Percentiles rank a stretch among this genome's conserved stretches.
Evolutionary conservation across 92 coral and sea anemone species (phyloP).

Genomic region (Hydrozoanthus gracilis): DNA sequence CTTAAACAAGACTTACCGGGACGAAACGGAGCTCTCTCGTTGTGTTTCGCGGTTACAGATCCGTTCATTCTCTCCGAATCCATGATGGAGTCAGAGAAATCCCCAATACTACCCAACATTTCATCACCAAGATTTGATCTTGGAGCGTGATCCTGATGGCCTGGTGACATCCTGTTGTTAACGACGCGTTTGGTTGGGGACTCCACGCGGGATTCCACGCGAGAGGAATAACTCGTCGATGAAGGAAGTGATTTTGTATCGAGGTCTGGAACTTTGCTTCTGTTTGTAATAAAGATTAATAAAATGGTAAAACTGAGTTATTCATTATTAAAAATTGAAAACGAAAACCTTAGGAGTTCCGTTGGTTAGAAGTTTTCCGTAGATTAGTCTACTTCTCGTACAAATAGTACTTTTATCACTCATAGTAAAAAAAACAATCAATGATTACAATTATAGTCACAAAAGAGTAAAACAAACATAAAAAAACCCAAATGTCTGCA

Average conservation of each 20-base stretch:
- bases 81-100: constrained; percentile 42
- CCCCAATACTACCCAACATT: constrained; percentile 37
- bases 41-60: not conserved
- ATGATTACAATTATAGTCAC: too few relatives aligned
- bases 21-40: constrained; percentile 28
- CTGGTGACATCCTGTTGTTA: constrained; percentile 46
- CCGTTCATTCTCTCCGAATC: constrained; percentile 27
- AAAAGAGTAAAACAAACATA: too few relatives aligned
- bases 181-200: constrained; percentile 67
- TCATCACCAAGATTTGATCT: constrained; percentile 8
- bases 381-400: too few relatives aligned
- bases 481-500: too few relatives aligned
- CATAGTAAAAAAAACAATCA: too few relatives aligned
- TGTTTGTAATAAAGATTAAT: constrained; percentile 7
- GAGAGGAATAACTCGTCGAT: constrained; percentile 53
- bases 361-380: too few relatives aligned
- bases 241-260: constrained; percentile 51
- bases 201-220: constrained; percentile 42
- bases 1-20: constrained; percentile 3
- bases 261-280: constrained; percentile 85
- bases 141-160: constrained; percentile 17
- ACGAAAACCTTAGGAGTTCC: too few relatives aligned
- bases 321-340: too few relatives aligned
- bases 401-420: too few relatives aligned
- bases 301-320: too few relatives aligned